These are phyloP conservation scores for Drosophila peninsularis DNA, from an alignment of 2,888 invertebrate species.

Conservation along the genomic window DNA sequence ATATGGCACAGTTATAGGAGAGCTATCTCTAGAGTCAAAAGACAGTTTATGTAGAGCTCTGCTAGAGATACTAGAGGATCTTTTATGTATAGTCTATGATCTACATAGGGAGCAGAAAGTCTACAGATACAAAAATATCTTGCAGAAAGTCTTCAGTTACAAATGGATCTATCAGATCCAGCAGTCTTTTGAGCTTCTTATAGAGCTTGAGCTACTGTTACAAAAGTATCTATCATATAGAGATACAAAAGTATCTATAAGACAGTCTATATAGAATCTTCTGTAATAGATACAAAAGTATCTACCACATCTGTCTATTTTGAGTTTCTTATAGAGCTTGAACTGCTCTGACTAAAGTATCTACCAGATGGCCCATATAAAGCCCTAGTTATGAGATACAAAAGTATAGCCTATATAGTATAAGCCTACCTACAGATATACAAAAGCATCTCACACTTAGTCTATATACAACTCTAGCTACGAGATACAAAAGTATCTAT, in stretches of 20 bases:
- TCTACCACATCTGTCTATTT: background rate
- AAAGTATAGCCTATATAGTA: too few relatives aligned
- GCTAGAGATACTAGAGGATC: background rate
- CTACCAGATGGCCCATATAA: too few relatives aligned
- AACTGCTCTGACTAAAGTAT: too few relatives aligned
- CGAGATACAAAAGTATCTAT: conserved; percentile 21
- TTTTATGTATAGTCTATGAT: too few relatives aligned
- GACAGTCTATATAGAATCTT: too few relatives aligned
- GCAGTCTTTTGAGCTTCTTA: too few relatives aligned
- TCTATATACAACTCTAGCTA: background rate
- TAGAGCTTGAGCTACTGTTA: background rate
- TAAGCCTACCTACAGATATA: background rate
- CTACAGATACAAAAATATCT: background rate
- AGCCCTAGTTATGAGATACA: too few relatives aligned
- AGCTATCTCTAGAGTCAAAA: too few relatives aligned
- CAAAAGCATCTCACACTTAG: background rate
- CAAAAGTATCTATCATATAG: background rate
- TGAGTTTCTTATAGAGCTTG: too few relatives aligned
- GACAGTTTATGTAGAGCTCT: background rate
- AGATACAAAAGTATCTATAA: background rate
- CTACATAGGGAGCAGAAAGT: background rate
- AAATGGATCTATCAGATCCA: too few relatives aligned
- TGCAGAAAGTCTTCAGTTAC: background rate
- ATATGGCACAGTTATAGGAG: background rate
- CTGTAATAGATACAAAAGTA: conserved; percentile 11